Conservation (phyloP, 2,797 vertebrate species). For the Hydrophis major region DNA sequence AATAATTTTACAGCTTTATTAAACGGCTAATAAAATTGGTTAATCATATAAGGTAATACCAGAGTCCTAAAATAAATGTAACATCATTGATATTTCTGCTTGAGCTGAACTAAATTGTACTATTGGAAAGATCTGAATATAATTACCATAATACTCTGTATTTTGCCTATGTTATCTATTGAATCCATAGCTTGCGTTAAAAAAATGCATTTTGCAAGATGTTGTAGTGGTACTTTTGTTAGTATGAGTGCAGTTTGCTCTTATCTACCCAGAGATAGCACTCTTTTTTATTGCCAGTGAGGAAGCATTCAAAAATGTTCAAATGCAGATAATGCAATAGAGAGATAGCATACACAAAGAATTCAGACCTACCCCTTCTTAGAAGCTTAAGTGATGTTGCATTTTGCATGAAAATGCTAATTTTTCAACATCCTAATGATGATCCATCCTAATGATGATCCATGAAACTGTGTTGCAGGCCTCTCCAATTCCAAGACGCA, state of each 20-base stretch:
- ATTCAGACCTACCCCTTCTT: conserved; percentile 17
- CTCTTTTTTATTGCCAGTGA: conserved; percentile 39
- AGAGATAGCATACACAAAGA: neutral
- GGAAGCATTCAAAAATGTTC: conserved; percentile 6
- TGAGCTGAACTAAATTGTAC: neutral
- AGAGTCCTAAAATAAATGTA: neutral
- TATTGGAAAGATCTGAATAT: neutral
- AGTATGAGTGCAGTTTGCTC: conserved; percentile 34
- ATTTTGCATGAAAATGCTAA: conserved; percentile 38
- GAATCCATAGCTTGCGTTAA: conserved; percentile 3
- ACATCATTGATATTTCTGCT: neutral
- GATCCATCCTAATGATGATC: conserved; percentile 49
- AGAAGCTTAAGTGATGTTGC: conserved; percentile 26
- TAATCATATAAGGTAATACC: neutral
- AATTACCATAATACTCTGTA: neutral
- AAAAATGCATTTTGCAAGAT: conserved; percentile 15
- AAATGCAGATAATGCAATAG: conserved; percentile 15
- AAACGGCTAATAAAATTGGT: neutral
- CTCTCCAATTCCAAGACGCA: conserved; percentile 77
- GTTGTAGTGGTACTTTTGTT: neutral
- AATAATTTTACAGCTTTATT: neutral
- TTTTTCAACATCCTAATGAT: conserved; percentile 29
- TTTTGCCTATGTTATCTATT: conserved; percentile 34
- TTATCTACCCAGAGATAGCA: conserved; percentile 35
- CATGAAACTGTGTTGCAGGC: conserved; percentile 73